Evolutionary conservation across 2,797 vertebrate species (phyloP).

Genomic region (Myripristis jacobus): DNA sequence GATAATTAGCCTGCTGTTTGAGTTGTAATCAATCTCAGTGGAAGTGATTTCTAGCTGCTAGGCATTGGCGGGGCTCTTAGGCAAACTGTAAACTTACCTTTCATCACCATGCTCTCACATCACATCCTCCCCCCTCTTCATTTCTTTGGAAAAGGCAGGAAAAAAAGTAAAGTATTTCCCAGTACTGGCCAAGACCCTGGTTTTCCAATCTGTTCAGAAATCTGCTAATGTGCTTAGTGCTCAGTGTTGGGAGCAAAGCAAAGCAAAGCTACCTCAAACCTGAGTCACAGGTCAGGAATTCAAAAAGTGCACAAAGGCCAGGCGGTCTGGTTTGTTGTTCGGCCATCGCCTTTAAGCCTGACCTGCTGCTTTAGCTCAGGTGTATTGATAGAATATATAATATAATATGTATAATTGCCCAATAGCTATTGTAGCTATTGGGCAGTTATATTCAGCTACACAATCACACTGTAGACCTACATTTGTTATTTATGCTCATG

Average conservation of each 20-base stretch:
- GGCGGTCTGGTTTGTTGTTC: slow-evolving; percentile 20
- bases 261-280: slow-evolving; percentile 41
- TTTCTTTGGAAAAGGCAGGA: slow-evolving; percentile 2
- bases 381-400: too few relatives aligned
- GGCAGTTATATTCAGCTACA: too few relatives aligned
- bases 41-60: slow-evolving; percentile 3
- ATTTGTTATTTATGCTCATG: too few relatives aligned
- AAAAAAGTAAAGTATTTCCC: slow-evolving; percentile 30
- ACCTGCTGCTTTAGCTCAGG: too few relatives aligned
- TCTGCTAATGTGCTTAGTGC: slow-evolving; percentile 70
- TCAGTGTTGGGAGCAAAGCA: slow-evolving; percentile 33
- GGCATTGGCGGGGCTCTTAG: slow-evolving; percentile 20
- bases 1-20: slow-evolving; percentile 41
- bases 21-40: not conserved
- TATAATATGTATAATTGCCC: too few relatives aligned
- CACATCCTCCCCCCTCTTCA: not conserved
- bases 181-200: slow-evolving; percentile 33
- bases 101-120: not conserved
- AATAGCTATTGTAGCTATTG: too few relatives aligned
- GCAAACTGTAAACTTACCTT: slow-evolving; percentile 14
- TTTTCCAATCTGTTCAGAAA: slow-evolving; percentile 64
- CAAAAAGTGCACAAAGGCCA: slow-evolving; percentile 25
- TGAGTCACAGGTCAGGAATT: slow-evolving; percentile 67
- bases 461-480: too few relatives aligned
- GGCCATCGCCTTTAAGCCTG: not conserved